phyloP scores from a whole-genome alignment of 2,888 invertebrate genomes.

The Embidobia sp. region DNA sequence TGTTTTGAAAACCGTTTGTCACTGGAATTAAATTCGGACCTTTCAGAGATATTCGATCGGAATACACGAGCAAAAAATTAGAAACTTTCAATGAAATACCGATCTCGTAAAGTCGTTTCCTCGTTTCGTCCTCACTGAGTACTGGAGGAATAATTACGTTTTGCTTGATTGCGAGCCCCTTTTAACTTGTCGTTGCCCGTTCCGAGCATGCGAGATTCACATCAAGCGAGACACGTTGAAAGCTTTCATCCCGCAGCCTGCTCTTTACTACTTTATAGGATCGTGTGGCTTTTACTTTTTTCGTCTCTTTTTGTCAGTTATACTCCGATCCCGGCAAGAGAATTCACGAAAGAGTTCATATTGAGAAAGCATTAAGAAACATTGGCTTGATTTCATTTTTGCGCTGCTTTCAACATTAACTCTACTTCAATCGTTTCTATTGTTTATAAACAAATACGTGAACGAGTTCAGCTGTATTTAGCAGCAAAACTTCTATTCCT shows the following conservation, averaged over 20 bases:
- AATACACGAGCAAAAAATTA: slow-evolving; percentile 38
- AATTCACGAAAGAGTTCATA: slow-evolving; percentile 43
- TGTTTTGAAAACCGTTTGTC: slow-evolving; percentile 20
- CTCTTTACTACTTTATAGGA: slow-evolving; percentile 70
- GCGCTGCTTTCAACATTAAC: too few relatives aligned
- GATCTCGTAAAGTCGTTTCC: slow-evolving; percentile 56
- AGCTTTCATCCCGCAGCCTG: slow-evolving; percentile 73
- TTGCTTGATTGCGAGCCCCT: slow-evolving; percentile 74
- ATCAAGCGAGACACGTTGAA: slow-evolving; percentile 76
- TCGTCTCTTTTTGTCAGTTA: slow-evolving; percentile 28
- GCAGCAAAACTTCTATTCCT: too few relatives aligned
- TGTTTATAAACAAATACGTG: too few relatives aligned
- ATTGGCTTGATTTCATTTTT: slow-evolving; percentile 25
- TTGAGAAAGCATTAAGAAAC: slow-evolving; percentile 30
- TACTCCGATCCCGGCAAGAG: slow-evolving; percentile 28
- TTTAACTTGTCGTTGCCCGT: slow-evolving; percentile 78
- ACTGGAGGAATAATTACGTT: slow-evolving; percentile 75
- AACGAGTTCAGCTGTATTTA: too few relatives aligned
- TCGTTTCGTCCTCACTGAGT: slow-evolving; percentile 45
- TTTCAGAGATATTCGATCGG: slow-evolving; percentile 18
- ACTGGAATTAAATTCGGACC: slow-evolving; percentile 11
- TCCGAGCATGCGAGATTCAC: slow-evolving; percentile 71
- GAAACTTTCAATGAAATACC: slow-evolving; percentile 55
- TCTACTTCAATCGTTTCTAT: too few relatives aligned
- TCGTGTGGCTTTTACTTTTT: slow-evolving; percentile 53